These are phyloP conservation scores for Caenorhabditis wallacei DNA, from an alignment of 2,888 invertebrate genomes.

Conservation along the genomic window DNA sequence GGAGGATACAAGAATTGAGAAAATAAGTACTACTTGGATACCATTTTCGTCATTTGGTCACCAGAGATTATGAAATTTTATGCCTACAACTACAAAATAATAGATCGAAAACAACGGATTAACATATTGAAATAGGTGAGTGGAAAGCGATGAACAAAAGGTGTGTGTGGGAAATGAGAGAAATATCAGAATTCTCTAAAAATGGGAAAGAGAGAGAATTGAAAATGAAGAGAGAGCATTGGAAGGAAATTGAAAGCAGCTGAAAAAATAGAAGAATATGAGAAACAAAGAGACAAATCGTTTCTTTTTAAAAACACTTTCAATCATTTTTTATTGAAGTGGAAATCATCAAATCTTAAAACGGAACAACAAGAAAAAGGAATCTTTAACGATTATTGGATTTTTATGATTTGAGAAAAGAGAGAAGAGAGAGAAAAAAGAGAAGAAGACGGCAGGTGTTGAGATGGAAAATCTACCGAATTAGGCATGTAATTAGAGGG, in stretches of 20 bases:
- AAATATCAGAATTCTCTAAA: conserved; percentile 28
- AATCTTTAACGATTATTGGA: conserved; percentile 53
- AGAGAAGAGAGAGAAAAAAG: neutral
- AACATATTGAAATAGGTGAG: conserved; percentile 31
- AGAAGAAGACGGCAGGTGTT: conserved; percentile 25
- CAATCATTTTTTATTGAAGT: conserved; percentile 10
- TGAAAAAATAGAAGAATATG: conserved; percentile 46
- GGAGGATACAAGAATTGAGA: neutral
- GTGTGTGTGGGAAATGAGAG: conserved; percentile 32
- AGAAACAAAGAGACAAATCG: neutral
- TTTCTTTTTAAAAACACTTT: neutral
- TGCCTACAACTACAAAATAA: conserved; percentile 20
- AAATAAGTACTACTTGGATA: neutral
- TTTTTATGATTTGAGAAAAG: conserved; percentile 28
- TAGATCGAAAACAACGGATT: conserved; percentile 26
- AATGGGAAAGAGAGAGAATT: conserved; percentile 17
- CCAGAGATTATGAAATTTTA: conserved; percentile 19
- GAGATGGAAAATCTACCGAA: conserved; percentile 32
- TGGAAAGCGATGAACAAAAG: conserved; percentile 23
- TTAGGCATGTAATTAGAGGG: conserved; percentile 56
- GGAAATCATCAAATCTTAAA: conserved; percentile 4
- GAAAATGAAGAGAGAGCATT: conserved; percentile 30
- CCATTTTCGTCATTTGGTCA: conserved; percentile 19
- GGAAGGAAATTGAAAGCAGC: conserved; percentile 17
- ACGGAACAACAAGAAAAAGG: conserved; percentile 1